A percentile compares a stretch with the other conserved stretches of the same genome.
phyloP scores from a whole-genome alignment of 2,113 vertebrate species.

The Marmota flaviventris region DNA sequence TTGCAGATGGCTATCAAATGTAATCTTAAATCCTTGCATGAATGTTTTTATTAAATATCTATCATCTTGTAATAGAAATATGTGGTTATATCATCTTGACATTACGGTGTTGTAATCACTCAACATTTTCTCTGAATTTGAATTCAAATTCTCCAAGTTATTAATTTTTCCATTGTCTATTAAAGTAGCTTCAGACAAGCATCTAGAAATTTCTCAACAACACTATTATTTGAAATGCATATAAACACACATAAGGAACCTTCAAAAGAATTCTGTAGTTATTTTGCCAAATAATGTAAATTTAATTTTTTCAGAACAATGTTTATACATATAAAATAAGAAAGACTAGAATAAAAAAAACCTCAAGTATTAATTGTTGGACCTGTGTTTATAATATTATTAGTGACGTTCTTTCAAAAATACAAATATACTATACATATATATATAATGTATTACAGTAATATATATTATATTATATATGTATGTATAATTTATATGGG shows the following conservation, averaged over 20 bases:
- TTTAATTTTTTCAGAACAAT: not conserved
- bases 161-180: not conserved
- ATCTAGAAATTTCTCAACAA: not conserved
- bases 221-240: not conserved
- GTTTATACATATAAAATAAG: not conserved
- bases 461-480: too few species aligned
- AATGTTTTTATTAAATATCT: not conserved
- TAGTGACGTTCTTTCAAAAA: not conserved
- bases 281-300: not conserved
- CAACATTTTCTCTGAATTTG: not conserved
- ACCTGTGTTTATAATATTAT: not conserved
- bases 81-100: not conserved
- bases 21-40: not conserved
- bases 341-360: not conserved
- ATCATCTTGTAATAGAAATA: not conserved
- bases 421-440: not conserved
- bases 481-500: not conserved
- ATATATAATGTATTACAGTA: not conserved
- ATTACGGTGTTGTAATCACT: not conserved
- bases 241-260: not conserved
- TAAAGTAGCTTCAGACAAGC: not conserved
- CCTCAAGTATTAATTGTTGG: not conserved
- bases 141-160: conserved; percentile 5
- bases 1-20: not conserved
- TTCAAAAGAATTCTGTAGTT: not conserved